These are phyloP conservation scores for Eupsittula cactorum DNA, from an alignment of 2,113 vertebrate genomes.

Conservation along the genomic window DNA sequence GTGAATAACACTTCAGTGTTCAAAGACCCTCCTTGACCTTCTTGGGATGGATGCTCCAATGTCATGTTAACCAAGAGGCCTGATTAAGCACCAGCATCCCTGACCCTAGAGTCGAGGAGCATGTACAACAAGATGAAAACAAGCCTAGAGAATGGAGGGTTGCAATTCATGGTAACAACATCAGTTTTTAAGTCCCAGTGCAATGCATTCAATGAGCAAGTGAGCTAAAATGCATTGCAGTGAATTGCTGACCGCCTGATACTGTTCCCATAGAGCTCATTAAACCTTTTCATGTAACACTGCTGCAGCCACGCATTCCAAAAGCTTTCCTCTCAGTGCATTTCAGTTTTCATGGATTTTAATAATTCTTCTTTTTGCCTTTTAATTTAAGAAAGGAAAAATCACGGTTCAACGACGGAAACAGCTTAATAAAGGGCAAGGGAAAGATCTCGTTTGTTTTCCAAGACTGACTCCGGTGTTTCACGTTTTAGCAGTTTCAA, in stretches of 20 bases:
- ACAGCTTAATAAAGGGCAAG: not conserved
- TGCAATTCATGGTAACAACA: not conserved
- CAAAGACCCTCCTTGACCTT: not conserved
- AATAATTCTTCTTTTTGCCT: not conserved
- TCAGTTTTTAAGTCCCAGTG: slow-evolving; percentile 5
- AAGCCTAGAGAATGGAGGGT: not conserved
- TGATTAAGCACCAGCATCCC: not conserved
- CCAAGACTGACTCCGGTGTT: not conserved
- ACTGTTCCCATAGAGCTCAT: slow-evolving; percentile 45
- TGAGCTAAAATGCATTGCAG: slow-evolving; percentile 11
- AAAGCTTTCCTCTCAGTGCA: not conserved
- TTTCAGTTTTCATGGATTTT: not conserved
- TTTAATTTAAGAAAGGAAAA: not conserved
- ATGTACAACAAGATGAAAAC: not conserved
- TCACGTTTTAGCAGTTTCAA: not conserved
- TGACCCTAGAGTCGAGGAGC: not conserved
- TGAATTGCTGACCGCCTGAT: slow-evolving; percentile 44
- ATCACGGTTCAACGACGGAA: not conserved
- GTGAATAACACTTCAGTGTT: not conserved
- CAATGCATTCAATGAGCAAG: slow-evolving; percentile 16
- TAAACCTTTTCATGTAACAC: slow-evolving; percentile 23
- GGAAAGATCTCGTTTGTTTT: not conserved
- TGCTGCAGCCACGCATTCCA: slow-evolving; percentile 7
- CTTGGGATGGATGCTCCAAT: not conserved
- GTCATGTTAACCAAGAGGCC: not conserved